phyloP scores from a whole-genome alignment of 2,113 vertebrate genomes.

The Odontophorus gujanensis region DNA sequence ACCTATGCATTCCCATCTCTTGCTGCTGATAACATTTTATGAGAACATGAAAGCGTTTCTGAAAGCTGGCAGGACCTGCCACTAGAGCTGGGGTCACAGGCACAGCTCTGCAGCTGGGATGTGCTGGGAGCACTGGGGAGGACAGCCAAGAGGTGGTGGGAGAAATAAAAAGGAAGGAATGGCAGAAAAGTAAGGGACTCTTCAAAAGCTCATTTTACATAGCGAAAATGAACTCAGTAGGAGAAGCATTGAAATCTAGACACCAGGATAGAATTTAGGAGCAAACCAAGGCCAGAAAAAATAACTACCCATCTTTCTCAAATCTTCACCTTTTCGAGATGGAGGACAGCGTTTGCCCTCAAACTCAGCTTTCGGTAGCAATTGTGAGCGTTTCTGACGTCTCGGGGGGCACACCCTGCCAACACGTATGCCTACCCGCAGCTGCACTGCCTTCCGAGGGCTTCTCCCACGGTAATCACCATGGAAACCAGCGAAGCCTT shows the following conservation, averaged over 20 bases:
- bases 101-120: too few species aligned
- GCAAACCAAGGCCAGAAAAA: background rate
- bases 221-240: background rate
- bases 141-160: rapidly evolving
- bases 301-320: background rate
- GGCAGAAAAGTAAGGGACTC: rapidly evolving
- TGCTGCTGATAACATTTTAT: rapidly evolving
- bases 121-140: background rate
- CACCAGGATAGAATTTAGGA: background rate
- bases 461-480: background rate
- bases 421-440: too few species aligned
- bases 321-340: background rate
- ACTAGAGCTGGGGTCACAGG: too few species aligned
- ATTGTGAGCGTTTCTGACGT: background rate
- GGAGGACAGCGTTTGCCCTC: background rate
- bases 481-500: background rate
- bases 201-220: background rate
- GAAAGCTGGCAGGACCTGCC: background rate
- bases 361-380: background rate
- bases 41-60: background rate
- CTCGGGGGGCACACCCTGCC: too few species aligned
- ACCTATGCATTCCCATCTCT: background rate
- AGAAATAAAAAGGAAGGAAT: too few species aligned
- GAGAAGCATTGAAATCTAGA: background rate
- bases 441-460: background rate